Evolutionary conservation across 2,797 vertebrate species (phyloP).

Genomic region (Orientallactaga sibirica): DNA sequence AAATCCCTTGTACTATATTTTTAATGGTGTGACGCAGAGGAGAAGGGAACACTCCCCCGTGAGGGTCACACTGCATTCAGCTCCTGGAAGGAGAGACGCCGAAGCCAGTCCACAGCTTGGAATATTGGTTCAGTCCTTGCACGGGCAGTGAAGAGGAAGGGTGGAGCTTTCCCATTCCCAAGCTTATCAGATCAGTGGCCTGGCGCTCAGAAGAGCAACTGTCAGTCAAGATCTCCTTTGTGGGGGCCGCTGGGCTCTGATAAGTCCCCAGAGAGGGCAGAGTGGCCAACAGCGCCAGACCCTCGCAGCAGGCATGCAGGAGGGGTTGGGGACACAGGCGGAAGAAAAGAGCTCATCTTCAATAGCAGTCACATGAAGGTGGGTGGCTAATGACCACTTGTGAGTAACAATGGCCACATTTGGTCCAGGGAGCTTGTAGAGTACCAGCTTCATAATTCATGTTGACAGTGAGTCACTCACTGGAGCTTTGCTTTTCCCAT

Average conservation of each 20-base stretch:
- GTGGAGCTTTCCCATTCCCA: neutral
- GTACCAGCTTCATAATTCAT: neutral
- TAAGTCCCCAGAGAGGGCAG: no score
- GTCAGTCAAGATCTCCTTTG: neutral
- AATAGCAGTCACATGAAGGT: neutral
- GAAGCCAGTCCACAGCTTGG: fast-evolving
- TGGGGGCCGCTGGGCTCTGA: fast-evolving
- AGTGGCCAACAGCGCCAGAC: fast-evolving
- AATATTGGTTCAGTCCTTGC: no score
- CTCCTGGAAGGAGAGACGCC: neutral
- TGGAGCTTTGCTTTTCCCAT: neutral
- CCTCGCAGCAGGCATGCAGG: neutral
- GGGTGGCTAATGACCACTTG: no score
- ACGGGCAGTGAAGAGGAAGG: neutral
- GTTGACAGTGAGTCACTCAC: no score
- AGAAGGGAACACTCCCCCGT: no score
- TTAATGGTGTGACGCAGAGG: no score
- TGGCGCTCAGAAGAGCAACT: neutral
- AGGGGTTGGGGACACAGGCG: neutral
- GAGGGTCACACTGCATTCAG: no score
- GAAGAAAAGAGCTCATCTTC: neutral
- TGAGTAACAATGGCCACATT: neutral
- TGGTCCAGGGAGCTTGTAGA: no score
- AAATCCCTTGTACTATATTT: no score
- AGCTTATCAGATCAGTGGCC: neutral